phyloP scores from a whole-genome alignment of 2,888 invertebrate species.

The Acrobasis consociella region DNA sequence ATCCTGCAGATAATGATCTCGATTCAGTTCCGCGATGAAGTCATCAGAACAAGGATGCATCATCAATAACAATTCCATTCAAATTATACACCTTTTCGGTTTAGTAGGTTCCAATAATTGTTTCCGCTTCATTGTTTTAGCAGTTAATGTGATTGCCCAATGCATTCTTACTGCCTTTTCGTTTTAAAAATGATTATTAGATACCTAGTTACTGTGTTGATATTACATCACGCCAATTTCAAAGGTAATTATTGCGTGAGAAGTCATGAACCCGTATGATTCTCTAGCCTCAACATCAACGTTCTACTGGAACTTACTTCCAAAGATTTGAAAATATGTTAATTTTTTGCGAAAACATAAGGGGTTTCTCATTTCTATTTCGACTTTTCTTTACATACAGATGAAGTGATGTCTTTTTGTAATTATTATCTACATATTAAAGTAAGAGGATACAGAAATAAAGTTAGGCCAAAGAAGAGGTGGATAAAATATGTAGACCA shows the following conservation, averaged over 20 bases:
- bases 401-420: too few relatives aligned
- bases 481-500: too few relatives aligned
- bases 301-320: too few relatives aligned
- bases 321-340: too few relatives aligned
- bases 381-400: too few relatives aligned
- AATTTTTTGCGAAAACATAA: too few relatives aligned
- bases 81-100: constrained; percentile 13
- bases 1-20: constrained; percentile 59
- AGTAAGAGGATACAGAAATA: too few relatives aligned
- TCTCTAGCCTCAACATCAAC: too few relatives aligned
- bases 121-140: constrained; percentile 16
- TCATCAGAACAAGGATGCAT: constrained; percentile 44
- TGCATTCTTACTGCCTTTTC: neutral
- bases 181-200: neutral
- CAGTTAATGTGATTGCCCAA: constrained; percentile 1
- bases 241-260: neutral
- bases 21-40: constrained; percentile 61
- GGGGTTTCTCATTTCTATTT: too few relatives aligned
- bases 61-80: constrained; percentile 7
- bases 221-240: neutral
- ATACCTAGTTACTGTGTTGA: neutral
- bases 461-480: too few relatives aligned
- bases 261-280: neutral
- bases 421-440: too few relatives aligned
- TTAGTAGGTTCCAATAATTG: constrained; percentile 15